phyloP scores from a whole-genome alignment of 2,888 invertebrate species.

The Sesamia inferens region DNA sequence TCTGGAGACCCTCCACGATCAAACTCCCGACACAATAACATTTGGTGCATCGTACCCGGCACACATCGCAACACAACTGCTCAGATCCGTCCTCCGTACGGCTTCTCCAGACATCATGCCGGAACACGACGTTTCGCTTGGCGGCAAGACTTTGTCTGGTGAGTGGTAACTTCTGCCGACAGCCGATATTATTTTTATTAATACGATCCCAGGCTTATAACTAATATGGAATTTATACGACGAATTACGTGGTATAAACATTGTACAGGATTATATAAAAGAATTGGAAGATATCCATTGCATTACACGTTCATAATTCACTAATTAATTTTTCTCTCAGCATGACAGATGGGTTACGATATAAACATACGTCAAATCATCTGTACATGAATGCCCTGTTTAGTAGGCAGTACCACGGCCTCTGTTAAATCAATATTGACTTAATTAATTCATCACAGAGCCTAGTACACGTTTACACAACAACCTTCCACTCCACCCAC shows the following conservation, averaged over 20 bases:
- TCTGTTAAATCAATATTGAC: constrained; percentile 72
- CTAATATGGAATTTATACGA: not conserved
- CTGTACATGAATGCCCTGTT: constrained; percentile 41
- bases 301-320: not conserved
- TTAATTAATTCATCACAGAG: constrained; percentile 70
- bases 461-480: constrained; percentile 61
- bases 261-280: not conserved
- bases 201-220: constrained; percentile 35
- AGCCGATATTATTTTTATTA: no score
- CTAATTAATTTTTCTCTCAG: constrained; percentile 20
- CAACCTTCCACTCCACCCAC: constrained; percentile 40
- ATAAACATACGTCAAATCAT: constrained; percentile 35
- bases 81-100: no score
- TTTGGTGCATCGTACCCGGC: no score
- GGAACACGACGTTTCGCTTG: no score
- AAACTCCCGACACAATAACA: no score
- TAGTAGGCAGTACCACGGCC: constrained; percentile 28
- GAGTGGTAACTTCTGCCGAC: no score
- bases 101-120: no score
- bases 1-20: no score
- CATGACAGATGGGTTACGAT: constrained; percentile 11
- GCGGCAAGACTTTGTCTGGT: no score
- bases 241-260: not conserved
- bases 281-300: not conserved
- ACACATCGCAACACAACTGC: no score